Base-by-base conservation (phyloP, 2,797 vertebrate genomes). In the Peromyscus eremicus region DNA sequence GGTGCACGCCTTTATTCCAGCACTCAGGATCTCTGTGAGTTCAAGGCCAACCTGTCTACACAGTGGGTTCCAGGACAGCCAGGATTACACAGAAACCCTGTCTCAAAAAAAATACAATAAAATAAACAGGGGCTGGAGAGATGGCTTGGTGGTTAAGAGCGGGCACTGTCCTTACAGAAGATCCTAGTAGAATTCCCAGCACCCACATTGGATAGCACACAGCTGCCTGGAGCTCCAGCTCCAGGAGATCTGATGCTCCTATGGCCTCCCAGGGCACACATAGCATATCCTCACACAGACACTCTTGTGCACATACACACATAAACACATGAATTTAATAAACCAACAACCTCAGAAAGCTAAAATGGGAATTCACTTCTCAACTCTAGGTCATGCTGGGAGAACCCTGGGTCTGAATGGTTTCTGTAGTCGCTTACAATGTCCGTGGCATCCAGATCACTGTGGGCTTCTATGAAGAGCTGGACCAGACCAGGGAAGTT, bases 391-490 rank as follows among this genome's bases (percentile, higher is more conserved):
- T 32, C 73, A 60, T 1, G 14, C 93, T n/a, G 23, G 60, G 3
- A 84, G 77, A 49, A 49, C n/a, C 27, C 17, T 8, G n/a, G 68
- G 68, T 46, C 34, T 37, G 27, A 77, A 25, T 1, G 62, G 79
- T 46, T 88, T 57, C 91, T 64, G 17, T 1, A 46, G 43, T 46
- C 94, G 97, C 99, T 99, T 98, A 99, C 99, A 0, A 98, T 98
- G 98, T 99, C 99, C 1, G 97, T 89, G 95, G 99, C 96, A 82
- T 99, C 99, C 98, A 99, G 98, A 97, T 99, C 98, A 96, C 99
- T 99, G 73, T 98, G 98, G 0, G 98, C 98, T 0, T 99, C 97
- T 0, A 99, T 98, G 43, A 99, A 98, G 80, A 99, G 98, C 96
- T 98, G 99, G 1, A 99, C 98, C 55, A 99, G 96, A 81, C 98